These are phyloP conservation scores for Heteropelma amictum DNA, from an alignment of 2,888 invertebrate genomes.

Conservation along the genomic window DNA sequence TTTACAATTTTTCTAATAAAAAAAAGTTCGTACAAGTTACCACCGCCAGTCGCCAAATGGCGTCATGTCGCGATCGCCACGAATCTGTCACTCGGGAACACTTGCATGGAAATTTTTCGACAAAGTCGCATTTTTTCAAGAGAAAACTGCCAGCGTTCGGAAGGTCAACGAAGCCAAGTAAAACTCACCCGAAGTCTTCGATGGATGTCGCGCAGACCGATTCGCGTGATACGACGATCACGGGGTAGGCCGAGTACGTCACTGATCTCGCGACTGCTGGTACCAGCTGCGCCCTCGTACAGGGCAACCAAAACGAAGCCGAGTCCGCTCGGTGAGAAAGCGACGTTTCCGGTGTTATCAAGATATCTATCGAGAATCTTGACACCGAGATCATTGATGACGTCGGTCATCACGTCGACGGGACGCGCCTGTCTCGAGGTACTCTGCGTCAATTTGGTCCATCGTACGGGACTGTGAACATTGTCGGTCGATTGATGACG, in stretches of 20 bases:
- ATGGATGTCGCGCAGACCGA: constrained; percentile 91
- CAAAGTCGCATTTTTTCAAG: no score
- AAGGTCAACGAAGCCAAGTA: constrained; percentile 83
- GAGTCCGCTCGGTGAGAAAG: constrained; percentile 90
- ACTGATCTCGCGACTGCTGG: constrained; percentile 86
- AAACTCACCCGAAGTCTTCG: constrained; percentile 87
- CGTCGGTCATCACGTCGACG: constrained; percentile 87
- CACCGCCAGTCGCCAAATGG: no score
- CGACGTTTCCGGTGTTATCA: constrained; percentile 81
- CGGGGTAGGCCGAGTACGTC: constrained; percentile 85
- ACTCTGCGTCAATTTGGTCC: constrained; percentile 16
- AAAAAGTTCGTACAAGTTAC: no score
- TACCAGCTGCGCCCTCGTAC: constrained; percentile 88
- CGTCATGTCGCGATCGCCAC: no score
- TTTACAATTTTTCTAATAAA: no score
- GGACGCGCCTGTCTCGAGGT: constrained; percentile 76
- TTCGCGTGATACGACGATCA: constrained; percentile 85
- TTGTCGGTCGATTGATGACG: constrained; percentile 32
- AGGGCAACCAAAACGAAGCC: constrained; percentile 89
- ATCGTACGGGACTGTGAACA: constrained; percentile 20
- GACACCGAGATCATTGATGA: constrained; percentile 85
- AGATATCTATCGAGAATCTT: constrained; percentile 73
- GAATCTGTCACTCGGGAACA: no score
- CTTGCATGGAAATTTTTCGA: no score
- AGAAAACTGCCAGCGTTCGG: constrained; percentile 91